Evolutionary conservation across 1,140 invertebrate genomes (phyloP).

Genomic region (Cepaea nemoralis): DNA sequence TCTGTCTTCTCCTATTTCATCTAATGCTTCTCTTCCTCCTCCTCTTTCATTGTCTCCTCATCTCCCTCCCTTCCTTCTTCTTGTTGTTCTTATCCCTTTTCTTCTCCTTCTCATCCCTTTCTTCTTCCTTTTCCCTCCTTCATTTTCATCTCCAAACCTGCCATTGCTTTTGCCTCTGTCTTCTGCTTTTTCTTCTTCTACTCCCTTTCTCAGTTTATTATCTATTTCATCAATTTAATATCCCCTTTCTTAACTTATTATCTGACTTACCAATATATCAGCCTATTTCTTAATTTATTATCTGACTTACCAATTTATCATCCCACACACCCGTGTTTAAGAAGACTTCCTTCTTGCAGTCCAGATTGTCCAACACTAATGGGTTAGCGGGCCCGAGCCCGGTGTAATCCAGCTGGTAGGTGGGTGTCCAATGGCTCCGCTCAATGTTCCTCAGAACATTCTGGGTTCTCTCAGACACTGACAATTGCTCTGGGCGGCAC

Average conservation of each 20-base stretch:
- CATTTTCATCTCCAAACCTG: no score
- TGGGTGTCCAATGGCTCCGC: slow-evolving; percentile 66
- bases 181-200: no score
- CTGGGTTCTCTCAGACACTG: slow-evolving; percentile 54
- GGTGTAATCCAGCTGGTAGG: slow-evolving; percentile 62
- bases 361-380: slow-evolving; percentile 63
- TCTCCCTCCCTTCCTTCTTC: slow-evolving; percentile 7
- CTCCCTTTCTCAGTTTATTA: no score
- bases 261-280: not conserved
- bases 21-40: no score
- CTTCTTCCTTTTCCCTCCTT: no score
- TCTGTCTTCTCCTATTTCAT: no score
- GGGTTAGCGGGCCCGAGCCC: slow-evolving; percentile 66
- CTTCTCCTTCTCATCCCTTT: no score
- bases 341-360: slow-evolving; percentile 58
- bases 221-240: no score
- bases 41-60: no score
- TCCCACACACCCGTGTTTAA: slow-evolving; percentile 56
- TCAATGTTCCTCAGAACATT: slow-evolving; percentile 68
- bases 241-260: not conserved
- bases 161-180: no score
- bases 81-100: no score
- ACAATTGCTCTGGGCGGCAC: slow-evolving; percentile 50
- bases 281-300: not conserved
- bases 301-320: slow-evolving; percentile 58